Conservation (phyloP, 1,140 invertebrate genomes). For the Cherax quadricarinatus region DNA sequence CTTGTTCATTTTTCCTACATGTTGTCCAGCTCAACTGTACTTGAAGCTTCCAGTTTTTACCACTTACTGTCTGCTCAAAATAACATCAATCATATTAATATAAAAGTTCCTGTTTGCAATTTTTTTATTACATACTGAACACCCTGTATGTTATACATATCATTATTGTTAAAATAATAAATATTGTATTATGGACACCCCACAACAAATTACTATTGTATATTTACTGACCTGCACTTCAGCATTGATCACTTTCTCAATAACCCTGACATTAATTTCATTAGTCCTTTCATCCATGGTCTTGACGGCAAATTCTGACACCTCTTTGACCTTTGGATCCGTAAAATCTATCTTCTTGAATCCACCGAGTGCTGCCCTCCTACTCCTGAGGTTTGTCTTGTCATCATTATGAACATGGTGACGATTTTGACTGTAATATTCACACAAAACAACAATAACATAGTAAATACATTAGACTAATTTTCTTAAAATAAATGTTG, state of each 20-base stretch:
- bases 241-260: conserved; percentile 25
- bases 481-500: no score
- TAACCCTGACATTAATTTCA: conserved; percentile 20
- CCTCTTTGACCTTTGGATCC: conserved; percentile 1
- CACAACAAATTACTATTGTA: no score
- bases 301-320: conserved; percentile 25
- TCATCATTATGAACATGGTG: no score
- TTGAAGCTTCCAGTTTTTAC: conserved; percentile 30
- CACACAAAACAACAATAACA: no score
- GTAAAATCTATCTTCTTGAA: not conserved
- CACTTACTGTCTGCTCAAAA: conserved; percentile 21
- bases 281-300: conserved; percentile 25
- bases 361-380: not conserved
- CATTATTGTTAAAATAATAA: no score
- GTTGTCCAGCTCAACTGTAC: conserved; percentile 32
- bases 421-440: no score
- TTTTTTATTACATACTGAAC: no score
- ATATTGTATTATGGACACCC: no score
- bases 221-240: conserved; percentile 21
- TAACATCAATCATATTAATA: not conserved
- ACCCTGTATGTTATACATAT: no score
- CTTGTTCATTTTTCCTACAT: conserved; percentile 22
- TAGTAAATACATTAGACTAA: no score
- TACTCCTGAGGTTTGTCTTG: not conserved
- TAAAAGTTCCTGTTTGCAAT: no score